Percentiles rank a stretch among this genome's conserved stretches.
Evolutionary conservation across 2,888 invertebrate genomes (phyloP).

Genomic region (Leptinotarsa juncta): DNA sequence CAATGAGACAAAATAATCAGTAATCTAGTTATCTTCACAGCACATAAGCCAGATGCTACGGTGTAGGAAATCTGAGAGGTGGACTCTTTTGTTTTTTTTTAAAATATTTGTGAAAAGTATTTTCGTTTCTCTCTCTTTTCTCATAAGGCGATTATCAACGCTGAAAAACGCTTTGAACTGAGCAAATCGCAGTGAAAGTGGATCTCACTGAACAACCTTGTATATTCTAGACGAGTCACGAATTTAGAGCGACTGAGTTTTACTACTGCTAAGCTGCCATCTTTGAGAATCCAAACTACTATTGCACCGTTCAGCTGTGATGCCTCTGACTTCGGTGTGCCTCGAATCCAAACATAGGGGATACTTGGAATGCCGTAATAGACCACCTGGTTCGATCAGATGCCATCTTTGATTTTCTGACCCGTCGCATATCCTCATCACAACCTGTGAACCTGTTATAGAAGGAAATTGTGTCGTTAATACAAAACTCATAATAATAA

Average conservation of each 20-base stretch:
- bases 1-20: no score
- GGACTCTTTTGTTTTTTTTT: no score
- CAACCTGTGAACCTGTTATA: slow-evolving; percentile 44
- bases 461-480: neutral
- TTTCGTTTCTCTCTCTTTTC: no score
- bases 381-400: slow-evolving; percentile 73
- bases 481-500: no score
- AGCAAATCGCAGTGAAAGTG: slow-evolving; percentile 1
- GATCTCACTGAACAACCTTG: slow-evolving; percentile 31
- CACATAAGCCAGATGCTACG: no score
- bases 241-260: slow-evolving; percentile 5
- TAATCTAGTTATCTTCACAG: no score
- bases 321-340: slow-evolving; percentile 70
- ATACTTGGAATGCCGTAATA: slow-evolving; percentile 77
- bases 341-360: slow-evolving; percentile 83
- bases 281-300: slow-evolving; percentile 74
- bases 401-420: slow-evolving; percentile 79
- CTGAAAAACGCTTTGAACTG: neutral
- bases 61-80: no score
- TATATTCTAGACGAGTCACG: slow-evolving; percentile 28
- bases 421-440: slow-evolving; percentile 70
- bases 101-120: no score
- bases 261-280: slow-evolving; percentile 68
- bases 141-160: neutral
- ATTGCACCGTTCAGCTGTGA: slow-evolving; percentile 79